phyloP scores from a whole-genome alignment of 1,140 invertebrate species.

The Solenopsis fugax region DNA sequence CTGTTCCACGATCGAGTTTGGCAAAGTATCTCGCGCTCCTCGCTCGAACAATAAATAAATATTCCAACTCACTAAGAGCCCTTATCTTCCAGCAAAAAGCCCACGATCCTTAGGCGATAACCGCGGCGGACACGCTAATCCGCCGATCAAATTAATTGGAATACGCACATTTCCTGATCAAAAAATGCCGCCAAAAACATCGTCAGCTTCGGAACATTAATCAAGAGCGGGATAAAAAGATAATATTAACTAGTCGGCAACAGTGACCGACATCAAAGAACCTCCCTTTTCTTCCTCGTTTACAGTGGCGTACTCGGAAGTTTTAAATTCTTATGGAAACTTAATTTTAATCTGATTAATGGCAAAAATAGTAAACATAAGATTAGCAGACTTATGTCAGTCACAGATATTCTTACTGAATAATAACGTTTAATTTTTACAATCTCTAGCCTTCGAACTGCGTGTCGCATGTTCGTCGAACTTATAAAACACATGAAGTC shows the following conservation, averaged over 20 bases:
- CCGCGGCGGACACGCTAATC: conserved; percentile 12
- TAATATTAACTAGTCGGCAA: conserved; percentile 35
- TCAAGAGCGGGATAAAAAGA: conserved; percentile 44
- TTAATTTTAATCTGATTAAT: background rate
- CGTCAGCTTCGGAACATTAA: conserved; percentile 46
- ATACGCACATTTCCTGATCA: conserved; percentile 33
- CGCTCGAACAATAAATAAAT: conserved; percentile 46
- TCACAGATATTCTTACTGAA: no score
- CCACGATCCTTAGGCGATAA: conserved; percentile 20
- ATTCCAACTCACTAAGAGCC: conserved; percentile 38
- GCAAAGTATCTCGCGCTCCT: conserved; percentile 33
- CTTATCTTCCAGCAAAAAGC: conserved; percentile 36
- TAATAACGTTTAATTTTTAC: no score
- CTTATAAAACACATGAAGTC: no score
- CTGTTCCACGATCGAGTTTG: conserved; percentile 48
- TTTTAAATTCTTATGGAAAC: background rate
- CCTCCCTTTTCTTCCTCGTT: background rate
- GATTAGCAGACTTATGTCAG: no score
- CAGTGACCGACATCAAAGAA: conserved; percentile 51
- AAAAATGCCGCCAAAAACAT: conserved; percentile 34
- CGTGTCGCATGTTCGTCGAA: no score
- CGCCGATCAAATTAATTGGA: conserved; percentile 44
- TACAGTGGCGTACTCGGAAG: conserved; percentile 16
- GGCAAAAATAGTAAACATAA: background rate
- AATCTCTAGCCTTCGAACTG: no score